phyloP scores from a whole-genome alignment of 2,113 vertebrate species.

The Ahaetulla prasina region DNA sequence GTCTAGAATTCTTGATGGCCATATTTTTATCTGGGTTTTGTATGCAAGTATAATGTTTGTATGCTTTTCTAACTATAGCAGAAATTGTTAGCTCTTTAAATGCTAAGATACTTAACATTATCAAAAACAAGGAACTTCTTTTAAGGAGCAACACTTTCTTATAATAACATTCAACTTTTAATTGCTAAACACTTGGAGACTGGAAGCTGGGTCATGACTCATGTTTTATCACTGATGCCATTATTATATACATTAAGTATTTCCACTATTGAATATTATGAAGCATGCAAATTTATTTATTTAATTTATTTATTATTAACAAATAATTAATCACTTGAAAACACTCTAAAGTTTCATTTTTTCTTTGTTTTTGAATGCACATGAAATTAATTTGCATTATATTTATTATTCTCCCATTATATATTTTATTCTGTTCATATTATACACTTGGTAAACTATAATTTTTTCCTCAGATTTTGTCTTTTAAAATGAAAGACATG shows the following conservation, averaged over 20 bases:
- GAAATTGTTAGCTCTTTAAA: background rate
- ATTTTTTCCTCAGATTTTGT: slow-evolving; percentile 19
- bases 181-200: background rate
- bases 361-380: background rate
- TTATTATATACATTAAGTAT: background rate
- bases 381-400: background rate
- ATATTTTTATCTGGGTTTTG: background rate
- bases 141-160: background rate
- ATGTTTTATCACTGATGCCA: background rate
- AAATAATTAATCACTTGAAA: background rate
- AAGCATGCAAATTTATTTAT: background rate
- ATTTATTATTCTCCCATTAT: background rate
- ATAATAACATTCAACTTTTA: background rate
- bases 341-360: background rate
- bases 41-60: background rate
- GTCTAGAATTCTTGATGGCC: background rate
- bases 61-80: background rate
- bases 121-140: background rate
- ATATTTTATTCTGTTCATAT: background rate
- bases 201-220: background rate
- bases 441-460: background rate
- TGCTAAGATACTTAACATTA: background rate
- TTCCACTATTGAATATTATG: background rate
- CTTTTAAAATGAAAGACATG: slow-evolving; percentile 17
- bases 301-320: background rate